Percentiles rank a stretch among this genome's conserved stretches.
phyloP scores from a whole-genome alignment of 1,140 invertebrate species.

The Aleiodes sp. region DNA sequence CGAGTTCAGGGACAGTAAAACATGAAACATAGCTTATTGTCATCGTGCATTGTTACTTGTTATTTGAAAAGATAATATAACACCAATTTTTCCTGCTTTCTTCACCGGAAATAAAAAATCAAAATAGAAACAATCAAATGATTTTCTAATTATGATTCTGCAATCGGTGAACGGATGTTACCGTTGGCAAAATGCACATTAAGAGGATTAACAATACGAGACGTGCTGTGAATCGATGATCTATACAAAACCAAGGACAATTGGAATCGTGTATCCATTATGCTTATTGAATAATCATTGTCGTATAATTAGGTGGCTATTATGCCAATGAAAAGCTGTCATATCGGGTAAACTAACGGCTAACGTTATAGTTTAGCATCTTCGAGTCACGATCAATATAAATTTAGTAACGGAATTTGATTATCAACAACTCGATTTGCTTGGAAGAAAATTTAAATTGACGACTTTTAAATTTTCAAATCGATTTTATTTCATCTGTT shows the following conservation, averaged over 20 bases:
- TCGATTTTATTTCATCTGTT: too few relatives aligned
- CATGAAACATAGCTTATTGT: neutral
- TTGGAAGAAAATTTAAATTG: too few relatives aligned
- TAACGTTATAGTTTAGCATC: too few relatives aligned
- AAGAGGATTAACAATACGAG: neutral
- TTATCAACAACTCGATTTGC: too few relatives aligned
- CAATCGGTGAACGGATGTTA: neutral
- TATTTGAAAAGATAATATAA: too few relatives aligned
- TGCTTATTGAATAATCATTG: slow-evolving; percentile 22
- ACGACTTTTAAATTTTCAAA: too few relatives aligned
- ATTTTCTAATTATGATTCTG: too few relatives aligned
- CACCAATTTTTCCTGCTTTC: neutral
- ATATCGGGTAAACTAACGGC: neutral
- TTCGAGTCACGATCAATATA: too few relatives aligned
- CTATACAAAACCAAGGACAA: slow-evolving; percentile 11
- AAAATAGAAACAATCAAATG: too few relatives aligned
- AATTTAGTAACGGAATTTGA: too few relatives aligned
- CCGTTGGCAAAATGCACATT: slow-evolving; percentile 1
- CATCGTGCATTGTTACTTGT: too few relatives aligned
- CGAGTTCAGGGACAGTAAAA: slow-evolving; percentile 19
- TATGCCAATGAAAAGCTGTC: neutral
- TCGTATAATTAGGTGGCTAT: neutral
- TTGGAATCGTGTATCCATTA: slow-evolving; percentile 7
- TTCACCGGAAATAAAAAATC: too few relatives aligned
- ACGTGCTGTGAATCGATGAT: slow-evolving; percentile 6